Conservation (phyloP, 2,113 vertebrate species). For the Epinephelus lanceolatus region DNA sequence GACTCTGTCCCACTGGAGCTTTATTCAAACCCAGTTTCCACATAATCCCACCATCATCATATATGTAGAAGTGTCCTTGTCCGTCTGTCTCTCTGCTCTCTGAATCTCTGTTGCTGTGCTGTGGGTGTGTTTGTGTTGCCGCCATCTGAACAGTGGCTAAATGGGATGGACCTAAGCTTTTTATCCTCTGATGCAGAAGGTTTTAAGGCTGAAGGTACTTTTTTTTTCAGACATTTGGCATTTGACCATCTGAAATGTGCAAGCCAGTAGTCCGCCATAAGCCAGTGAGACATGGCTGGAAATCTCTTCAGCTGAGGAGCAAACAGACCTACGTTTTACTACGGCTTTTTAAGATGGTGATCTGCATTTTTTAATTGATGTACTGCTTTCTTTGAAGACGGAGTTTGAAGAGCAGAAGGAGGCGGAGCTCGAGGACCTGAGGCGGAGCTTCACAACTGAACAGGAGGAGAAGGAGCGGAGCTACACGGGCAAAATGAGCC, state of each 20-base stretch:
- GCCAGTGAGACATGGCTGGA: slow-evolving; percentile 4
- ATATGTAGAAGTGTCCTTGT: slow-evolving; percentile 50
- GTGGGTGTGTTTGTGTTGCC: slow-evolving; percentile 37
- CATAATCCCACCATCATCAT: slow-evolving; percentile 77
- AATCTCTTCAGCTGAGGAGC: slow-evolving; percentile 8
- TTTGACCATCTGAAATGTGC: slow-evolving; percentile 56
- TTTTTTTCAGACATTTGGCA: slow-evolving; percentile 43
- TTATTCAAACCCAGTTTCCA: slow-evolving; percentile 70
- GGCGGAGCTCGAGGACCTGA: slow-evolving; percentile 74
- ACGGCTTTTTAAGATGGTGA: background rate
- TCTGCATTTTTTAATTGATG: slow-evolving; percentile 8
- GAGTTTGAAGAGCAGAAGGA: slow-evolving; percentile 77
- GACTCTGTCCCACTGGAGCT: slow-evolving; percentile 73
- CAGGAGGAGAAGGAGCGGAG: slow-evolving; percentile 78
- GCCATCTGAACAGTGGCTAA: slow-evolving; percentile 68
- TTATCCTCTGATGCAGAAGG: slow-evolving; percentile 72
- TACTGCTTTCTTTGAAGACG: slow-evolving; percentile 67
- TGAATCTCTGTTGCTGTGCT: slow-evolving; percentile 30
- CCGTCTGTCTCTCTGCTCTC: slow-evolving; percentile 52
- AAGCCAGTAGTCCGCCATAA: slow-evolving; percentile 34
- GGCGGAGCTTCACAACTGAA: slow-evolving; percentile 68
- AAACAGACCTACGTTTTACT: background rate
- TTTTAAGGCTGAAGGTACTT: slow-evolving; percentile 59
- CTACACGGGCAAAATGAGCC: slow-evolving; percentile 83
- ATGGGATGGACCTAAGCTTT: slow-evolving; percentile 76